Conservation (phyloP, 2,113 vertebrate species). For the Bubo bubo region DNA sequence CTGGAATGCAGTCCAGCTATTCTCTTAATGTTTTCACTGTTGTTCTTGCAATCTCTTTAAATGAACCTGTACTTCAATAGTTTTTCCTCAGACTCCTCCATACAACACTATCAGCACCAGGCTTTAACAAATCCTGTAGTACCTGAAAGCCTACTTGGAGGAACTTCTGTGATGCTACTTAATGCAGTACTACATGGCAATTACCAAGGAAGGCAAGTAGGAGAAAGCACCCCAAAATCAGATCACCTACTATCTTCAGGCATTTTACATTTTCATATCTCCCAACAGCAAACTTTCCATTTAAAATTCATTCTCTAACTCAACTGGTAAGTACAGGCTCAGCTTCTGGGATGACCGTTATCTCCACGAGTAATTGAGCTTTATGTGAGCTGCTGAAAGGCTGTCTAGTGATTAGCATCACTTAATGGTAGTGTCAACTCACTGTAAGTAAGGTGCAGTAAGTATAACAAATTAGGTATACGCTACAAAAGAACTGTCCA, state of each 20-base stretch:
- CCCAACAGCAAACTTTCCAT: not conserved
- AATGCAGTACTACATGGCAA: not conserved
- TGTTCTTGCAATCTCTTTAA: not conserved
- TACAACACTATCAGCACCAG: not conserved
- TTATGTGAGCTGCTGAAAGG: not conserved
- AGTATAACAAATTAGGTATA: not conserved
- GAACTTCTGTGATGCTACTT: not conserved
- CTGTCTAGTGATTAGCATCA: not conserved
- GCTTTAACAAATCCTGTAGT: not conserved
- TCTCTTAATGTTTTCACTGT: not conserved
- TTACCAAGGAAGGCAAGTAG: not conserved
- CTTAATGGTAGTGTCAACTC: not conserved
- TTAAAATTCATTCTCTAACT: not conserved
- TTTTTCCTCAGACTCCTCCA: not conserved
- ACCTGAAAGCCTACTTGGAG: not conserved
- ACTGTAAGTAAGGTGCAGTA: not conserved
- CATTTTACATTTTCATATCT: not conserved
- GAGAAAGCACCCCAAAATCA: not conserved
- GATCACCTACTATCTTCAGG: not conserved
- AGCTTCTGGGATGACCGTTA: not conserved
- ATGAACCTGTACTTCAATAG: not conserved
- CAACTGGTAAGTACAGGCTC: not conserved
- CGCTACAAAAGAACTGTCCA: not conserved
- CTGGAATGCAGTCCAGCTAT: not conserved
- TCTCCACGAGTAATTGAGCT: not conserved